phyloP scores from a whole-genome alignment of 1,140 invertebrate genomes.

The Ptiloglossa arizonensis region DNA sequence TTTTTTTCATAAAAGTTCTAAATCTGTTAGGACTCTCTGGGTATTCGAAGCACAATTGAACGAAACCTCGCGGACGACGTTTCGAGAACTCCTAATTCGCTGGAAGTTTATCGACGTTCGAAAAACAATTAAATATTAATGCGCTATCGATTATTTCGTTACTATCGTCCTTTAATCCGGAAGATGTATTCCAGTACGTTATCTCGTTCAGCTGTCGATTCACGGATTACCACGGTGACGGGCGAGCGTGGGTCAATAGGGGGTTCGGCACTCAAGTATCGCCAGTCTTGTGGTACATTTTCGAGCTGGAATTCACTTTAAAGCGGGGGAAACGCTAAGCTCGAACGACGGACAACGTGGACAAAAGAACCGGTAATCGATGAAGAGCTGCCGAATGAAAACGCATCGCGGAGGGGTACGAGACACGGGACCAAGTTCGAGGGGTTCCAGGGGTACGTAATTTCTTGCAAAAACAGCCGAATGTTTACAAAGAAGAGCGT shows the following conservation, averaged over 20 bases:
- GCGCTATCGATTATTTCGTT: slow-evolving; percentile 13
- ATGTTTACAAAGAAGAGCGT: slow-evolving; percentile 18
- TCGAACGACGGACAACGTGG: too few relatives aligned
- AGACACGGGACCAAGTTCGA: not conserved
- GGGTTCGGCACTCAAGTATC: too few relatives aligned
- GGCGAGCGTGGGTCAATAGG: not conserved
- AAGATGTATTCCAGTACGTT: not conserved
- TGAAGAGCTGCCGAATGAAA: not conserved
- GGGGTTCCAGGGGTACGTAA: not conserved
- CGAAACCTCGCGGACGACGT: too few relatives aligned
- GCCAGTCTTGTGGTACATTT: too few relatives aligned
- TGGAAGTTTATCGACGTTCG: not conserved
- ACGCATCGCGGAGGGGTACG: not conserved
- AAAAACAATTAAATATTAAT: slow-evolving; percentile 15
- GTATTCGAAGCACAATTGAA: too few relatives aligned
- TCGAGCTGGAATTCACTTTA: too few relatives aligned
- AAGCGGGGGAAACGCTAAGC: too few relatives aligned
- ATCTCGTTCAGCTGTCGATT: slow-evolving; percentile 7
- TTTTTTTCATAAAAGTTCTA: too few relatives aligned
- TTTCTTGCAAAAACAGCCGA: slow-evolving; percentile 17
- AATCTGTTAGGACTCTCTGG: too few relatives aligned
- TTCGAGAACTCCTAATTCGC: not conserved
- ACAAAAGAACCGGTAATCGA: too few relatives aligned
- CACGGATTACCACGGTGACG: not conserved
- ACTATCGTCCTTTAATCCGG: not conserved